Base-by-base conservation (phyloP, 2,888 invertebrate genomes). In the Neoitamus cyanurus region DNA sequence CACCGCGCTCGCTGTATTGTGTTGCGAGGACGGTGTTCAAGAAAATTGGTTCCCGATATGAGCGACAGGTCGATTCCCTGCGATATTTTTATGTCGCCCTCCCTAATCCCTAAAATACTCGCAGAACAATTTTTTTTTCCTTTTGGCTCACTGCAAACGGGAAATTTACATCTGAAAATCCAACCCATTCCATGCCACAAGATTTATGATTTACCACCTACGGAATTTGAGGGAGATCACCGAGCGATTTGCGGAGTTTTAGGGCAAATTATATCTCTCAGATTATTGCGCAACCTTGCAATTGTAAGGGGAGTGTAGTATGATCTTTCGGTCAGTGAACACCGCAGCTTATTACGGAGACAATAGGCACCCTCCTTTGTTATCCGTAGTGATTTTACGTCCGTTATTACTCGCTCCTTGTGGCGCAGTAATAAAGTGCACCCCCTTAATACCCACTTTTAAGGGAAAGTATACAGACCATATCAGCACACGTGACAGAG, bases 31-130 rank as follows among this genome's bases (percentile, higher is more conserved):
- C 28, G 69, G 37, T 37, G 37, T 83, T 69, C 13, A 70, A 70
- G 70, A 83, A 70, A 83, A 83, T 83, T 37, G 83, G 69, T 69
- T 83, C 69, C 69, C 83, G 37, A 83, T 83, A 83, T 69, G 83
- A 69, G 69, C 70, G 83, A 83, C 69, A 69, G 69, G 42, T 69
- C 69, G 70, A 83, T 69, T 37, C 30, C 30, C 5, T 25, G 69
- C 25, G 69, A 80, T 80, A 58, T 68, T 48, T 80, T 80, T 83
- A n/a, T 69, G 28, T 25, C 28, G 11, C 2, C 58, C 58, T 2
- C n/a, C 25, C 28, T 77, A 42, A 77, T 42, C 42, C 30, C 46
- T 28, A 77, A 77, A 77, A 46, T 77, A 75, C 42, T 20, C 25
- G 15, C 0, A 25, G 25, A 75, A 48, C 4, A 48, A 13, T 75